phyloP scores from a whole-genome alignment of 2,797 vertebrate genomes.

The Okamejei kenojei region DNA sequence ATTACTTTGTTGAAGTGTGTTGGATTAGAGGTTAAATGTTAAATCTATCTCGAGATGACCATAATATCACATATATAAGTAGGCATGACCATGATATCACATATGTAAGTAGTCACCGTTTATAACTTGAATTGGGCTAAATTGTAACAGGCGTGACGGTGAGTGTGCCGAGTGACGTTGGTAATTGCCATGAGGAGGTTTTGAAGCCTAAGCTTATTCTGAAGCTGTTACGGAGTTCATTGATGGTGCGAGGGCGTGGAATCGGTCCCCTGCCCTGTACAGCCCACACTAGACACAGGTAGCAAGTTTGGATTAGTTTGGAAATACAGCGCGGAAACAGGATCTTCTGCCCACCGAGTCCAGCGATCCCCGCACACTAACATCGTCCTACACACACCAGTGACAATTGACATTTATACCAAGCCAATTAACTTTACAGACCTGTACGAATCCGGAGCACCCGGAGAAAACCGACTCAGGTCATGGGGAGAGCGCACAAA shows the following conservation, averaged over 20 bases:
- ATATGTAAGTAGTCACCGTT: neutral
- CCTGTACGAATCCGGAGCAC: too few species aligned
- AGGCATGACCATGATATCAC: neutral
- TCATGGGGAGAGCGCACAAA: too few species aligned
- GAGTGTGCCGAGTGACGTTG: neutral
- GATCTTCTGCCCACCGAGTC: too few species aligned
- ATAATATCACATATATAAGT: neutral
- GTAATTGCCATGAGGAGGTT: neutral
- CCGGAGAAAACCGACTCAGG: too few species aligned
- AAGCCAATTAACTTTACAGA: too few species aligned
- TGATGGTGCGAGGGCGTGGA: neutral
- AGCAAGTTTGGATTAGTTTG: too few species aligned
- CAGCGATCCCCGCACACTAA: too few species aligned
- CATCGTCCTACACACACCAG: too few species aligned
- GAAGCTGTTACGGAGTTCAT: neutral
- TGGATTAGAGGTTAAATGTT: neutral
- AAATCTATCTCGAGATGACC: neutral
- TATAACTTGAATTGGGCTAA: neutral
- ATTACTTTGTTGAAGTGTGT: neutral
- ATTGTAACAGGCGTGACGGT: neutral
- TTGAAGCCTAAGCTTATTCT: neutral
- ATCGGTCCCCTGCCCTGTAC: neutral
- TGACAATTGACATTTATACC: too few species aligned
- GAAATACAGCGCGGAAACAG: too few species aligned
- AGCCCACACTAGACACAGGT: neutral